Evolutionary conservation across 92 coral and sea anemone species (phyloP).

Genomic region (Siderastrea siderea): DNA sequence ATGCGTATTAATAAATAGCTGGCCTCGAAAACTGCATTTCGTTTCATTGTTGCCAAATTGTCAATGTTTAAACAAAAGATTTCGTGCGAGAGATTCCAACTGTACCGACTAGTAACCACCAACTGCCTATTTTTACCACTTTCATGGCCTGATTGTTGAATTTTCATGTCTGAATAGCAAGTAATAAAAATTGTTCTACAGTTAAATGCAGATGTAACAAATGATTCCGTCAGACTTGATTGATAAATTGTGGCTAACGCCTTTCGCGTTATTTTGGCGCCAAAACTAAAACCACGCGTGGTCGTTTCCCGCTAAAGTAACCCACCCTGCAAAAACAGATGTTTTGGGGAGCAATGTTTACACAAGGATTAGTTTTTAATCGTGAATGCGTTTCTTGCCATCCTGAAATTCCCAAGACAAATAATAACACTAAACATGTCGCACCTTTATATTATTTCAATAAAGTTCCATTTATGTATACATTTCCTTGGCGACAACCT

Average conservation of each 20-base stretch:
- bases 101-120: too few relatives aligned
- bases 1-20: too few relatives aligned
- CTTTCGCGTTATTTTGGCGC: conserved; percentile 7
- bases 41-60: too few relatives aligned
- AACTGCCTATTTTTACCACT: too few relatives aligned
- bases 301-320: conserved; percentile 15
- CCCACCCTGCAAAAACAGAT: background rate
- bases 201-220: background rate
- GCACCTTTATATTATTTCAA: background rate
- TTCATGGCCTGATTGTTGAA: too few relatives aligned
- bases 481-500: background rate
- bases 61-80: too few relatives aligned
- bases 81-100: too few relatives aligned
- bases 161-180: background rate
- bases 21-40: too few relatives aligned
- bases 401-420: background rate
- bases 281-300: conserved; percentile 5
- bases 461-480: too few relatives aligned
- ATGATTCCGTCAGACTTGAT: background rate
- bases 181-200: background rate
- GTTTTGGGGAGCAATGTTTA: background rate
- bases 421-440: background rate
- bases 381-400: background rate
- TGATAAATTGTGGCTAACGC: conserved; percentile 3
- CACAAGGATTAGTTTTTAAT: background rate